Evolutionary conservation across 2,797 vertebrate genomes (phyloP).

Genomic region (Tamandua tetradactyla): DNA sequence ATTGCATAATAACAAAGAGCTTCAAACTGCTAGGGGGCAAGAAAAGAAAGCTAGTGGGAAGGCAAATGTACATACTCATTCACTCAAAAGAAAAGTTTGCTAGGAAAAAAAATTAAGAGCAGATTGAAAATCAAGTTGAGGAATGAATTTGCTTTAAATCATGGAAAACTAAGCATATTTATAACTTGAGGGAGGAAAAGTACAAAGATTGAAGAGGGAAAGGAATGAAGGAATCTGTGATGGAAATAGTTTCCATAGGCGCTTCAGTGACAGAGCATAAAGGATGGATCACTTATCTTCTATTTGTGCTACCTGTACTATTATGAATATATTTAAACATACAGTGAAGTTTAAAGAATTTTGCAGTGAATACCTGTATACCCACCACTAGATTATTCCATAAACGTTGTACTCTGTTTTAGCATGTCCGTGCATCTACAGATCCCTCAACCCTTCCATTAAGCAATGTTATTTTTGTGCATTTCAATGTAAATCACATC

Average conservation of each 20-base stretch:
- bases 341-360: background rate
- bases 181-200: background rate
- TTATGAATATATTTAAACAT: background rate
- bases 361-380: background rate
- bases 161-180: background rate
- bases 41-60: background rate
- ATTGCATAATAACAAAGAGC: conserved; percentile 36
- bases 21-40: background rate
- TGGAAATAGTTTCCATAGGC: background rate
- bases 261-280: background rate
- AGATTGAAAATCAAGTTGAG: background rate
- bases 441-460: background rate
- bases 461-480: background rate
- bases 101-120: background rate
- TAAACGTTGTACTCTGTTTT: background rate
- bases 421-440: background rate
- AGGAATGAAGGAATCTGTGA: background rate
- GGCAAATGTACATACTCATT: background rate
- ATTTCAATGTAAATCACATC: background rate
- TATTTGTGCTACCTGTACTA: background rate
- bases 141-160: background rate
- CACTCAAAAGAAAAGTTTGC: background rate
- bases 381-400: background rate
- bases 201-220: background rate
- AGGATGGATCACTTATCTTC: background rate